Percentiles rank a stretch among this genome's conserved stretches.
These are phyloP conservation scores for Sanderia malayensis DNA, from an alignment of 30 jellyfish, hydroid and myxozoan genomes.

Conservation along the genomic window DNA sequence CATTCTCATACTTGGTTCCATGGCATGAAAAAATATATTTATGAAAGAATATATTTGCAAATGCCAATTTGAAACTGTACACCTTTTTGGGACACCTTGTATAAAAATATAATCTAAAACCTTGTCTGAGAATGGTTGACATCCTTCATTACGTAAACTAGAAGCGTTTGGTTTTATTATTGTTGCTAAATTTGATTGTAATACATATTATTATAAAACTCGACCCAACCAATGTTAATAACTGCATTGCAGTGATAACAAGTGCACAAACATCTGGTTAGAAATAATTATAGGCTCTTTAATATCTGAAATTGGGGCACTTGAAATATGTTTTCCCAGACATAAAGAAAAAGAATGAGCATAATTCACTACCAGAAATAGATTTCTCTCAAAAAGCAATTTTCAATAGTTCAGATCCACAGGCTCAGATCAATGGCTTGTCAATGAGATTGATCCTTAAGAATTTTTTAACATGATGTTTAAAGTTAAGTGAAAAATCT, in stretches of 20 bases:
- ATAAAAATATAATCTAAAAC: too few relatives aligned
- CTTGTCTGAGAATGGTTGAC: too few relatives aligned
- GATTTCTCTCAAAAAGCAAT: conserved; percentile 16
- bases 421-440: conserved; percentile 12
- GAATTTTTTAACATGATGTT: conserved; percentile 11
- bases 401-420: conserved; percentile 18
- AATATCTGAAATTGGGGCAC: conserved; percentile 13
- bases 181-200: too few relatives aligned
- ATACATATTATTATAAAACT: too few relatives aligned
- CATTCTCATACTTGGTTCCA: too few relatives aligned
- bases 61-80: too few relatives aligned
- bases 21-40: too few relatives aligned
- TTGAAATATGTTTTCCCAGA: conserved; percentile 10
- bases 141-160: not conserved
- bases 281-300: conserved; percentile 12
- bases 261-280: conserved; percentile 5
- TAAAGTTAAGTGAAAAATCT: conserved; percentile 6
- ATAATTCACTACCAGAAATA: conserved; percentile 15
- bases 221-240: too few relatives aligned
- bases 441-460: conserved; percentile 16
- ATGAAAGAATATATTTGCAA: too few relatives aligned
- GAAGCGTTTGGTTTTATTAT: not conserved
- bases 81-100: too few relatives aligned
- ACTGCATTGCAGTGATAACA: too few relatives aligned
- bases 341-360: conserved; percentile 11